Conservation (phyloP, 2,113 vertebrate species). For the Theristicus caerulescens region DNA sequence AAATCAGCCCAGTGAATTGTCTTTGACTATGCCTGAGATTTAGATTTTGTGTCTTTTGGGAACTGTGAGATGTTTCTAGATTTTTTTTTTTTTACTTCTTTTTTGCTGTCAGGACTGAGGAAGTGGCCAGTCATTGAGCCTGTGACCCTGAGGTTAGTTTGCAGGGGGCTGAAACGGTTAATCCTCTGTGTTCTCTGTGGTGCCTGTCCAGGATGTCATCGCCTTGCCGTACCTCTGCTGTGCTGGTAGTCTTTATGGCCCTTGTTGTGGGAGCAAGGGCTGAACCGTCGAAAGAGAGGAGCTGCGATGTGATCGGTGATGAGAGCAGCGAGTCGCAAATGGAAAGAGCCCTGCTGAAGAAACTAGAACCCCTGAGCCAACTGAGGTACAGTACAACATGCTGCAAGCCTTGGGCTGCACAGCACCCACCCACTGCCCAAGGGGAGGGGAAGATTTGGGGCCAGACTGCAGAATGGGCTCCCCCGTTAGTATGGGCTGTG, state of each 20-base stretch:
- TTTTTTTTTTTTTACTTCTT: not conserved
- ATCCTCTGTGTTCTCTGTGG: not conserved
- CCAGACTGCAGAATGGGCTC: not conserved
- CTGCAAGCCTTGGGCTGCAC: not conserved
- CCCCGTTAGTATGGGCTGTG: not conserved
- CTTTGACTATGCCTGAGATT: not conserved
- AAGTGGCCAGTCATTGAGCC: not conserved
- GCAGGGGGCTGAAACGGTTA: not conserved
- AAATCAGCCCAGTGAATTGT: accelerated
- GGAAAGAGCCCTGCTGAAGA: constrained; percentile 71
- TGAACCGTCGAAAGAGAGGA: constrained; percentile 52
- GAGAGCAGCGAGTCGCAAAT: constrained; percentile 62
- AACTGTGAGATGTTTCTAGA: not conserved
- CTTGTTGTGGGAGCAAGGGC: not conserved
- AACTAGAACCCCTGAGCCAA: constrained; percentile 66
- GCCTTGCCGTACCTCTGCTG: constrained; percentile 9
- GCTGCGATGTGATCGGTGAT: constrained; percentile 73
- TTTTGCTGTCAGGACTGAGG: not conserved
- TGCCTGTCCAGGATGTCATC: constrained; percentile 65
- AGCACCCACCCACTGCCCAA: not conserved
- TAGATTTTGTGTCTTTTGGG: not conserved
- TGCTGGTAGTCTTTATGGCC: constrained; percentile 41
- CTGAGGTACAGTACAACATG: constrained; percentile 54
- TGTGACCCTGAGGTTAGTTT: not conserved
- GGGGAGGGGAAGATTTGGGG: not conserved